Conservation (phyloP, 1,140 invertebrate genomes). For the Myzus persicae region DNA sequence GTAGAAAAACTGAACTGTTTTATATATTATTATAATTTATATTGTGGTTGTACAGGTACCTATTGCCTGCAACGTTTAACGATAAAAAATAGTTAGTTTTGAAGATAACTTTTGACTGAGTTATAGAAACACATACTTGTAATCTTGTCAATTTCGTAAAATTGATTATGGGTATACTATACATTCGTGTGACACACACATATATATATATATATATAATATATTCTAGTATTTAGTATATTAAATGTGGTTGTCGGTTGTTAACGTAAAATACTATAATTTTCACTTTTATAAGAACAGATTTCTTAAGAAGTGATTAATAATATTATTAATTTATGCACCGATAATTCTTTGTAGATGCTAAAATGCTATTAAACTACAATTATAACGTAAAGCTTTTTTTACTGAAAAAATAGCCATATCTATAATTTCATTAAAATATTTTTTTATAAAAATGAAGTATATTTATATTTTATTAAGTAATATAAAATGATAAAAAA, state of each 20-base stretch:
- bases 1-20: constrained; percentile 3
- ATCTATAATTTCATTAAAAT: neutral
- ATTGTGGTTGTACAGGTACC: neutral
- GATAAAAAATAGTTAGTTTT: constrained; percentile 10
- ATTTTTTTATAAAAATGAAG: neutral
- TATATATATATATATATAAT: no score
- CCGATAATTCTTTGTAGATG: neutral
- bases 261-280: neutral
- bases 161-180: neutral
- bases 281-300: neutral
- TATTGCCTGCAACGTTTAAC: neutral
- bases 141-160: neutral
- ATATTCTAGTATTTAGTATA: neutral
- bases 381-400: no score
- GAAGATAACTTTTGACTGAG: constrained; percentile 20
- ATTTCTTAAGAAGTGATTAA: neutral
- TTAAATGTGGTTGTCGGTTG: neutral
- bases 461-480: neutral
- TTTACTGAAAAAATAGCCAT: no score
- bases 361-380: neutral
- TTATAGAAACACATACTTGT: neutral
- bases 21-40: neutral
- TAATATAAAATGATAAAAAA: neutral
- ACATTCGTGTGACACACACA: no score
- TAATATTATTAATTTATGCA: neutral